These are phyloP conservation scores for Petaurus breviceps DNA, from an alignment of 2,113 vertebrate genomes.

Conservation along the genomic window DNA sequence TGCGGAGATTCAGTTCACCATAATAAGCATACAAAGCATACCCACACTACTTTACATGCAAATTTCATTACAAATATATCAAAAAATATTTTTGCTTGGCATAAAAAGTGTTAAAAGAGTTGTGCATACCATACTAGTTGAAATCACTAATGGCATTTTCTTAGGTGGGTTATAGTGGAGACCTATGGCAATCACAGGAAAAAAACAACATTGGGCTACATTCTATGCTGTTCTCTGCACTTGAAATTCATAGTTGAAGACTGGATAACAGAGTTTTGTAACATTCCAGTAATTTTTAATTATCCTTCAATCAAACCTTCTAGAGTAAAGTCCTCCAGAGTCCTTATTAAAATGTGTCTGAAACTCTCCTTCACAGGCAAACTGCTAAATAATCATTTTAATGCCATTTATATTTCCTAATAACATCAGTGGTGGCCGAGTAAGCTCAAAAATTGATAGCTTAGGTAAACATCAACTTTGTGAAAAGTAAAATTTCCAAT, in stretches of 20 bases:
- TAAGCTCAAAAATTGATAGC: background rate
- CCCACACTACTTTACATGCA: background rate
- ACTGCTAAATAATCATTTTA: background rate
- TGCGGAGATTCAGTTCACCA: background rate
- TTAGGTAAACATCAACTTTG: background rate
- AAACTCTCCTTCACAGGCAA: background rate
- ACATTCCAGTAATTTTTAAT: background rate
- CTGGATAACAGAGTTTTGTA: background rate
- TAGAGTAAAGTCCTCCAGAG: background rate
- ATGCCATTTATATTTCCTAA: background rate
- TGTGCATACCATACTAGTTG: background rate
- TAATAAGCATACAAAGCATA: background rate
- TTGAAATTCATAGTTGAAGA: background rate
- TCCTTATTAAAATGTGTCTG: background rate
- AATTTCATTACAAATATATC: background rate
- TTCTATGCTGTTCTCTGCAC: background rate
- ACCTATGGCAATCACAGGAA: background rate
- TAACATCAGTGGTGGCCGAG: background rate
- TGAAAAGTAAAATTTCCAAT: background rate
- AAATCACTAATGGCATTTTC: background rate
- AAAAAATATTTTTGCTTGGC: background rate
- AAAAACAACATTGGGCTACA: background rate
- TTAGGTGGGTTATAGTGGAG: background rate
- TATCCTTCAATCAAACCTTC: background rate
- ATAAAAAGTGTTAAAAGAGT: background rate